Base-by-base conservation (phyloP, 2,113 vertebrate genomes). In the Heptranchias perlo region DNA sequence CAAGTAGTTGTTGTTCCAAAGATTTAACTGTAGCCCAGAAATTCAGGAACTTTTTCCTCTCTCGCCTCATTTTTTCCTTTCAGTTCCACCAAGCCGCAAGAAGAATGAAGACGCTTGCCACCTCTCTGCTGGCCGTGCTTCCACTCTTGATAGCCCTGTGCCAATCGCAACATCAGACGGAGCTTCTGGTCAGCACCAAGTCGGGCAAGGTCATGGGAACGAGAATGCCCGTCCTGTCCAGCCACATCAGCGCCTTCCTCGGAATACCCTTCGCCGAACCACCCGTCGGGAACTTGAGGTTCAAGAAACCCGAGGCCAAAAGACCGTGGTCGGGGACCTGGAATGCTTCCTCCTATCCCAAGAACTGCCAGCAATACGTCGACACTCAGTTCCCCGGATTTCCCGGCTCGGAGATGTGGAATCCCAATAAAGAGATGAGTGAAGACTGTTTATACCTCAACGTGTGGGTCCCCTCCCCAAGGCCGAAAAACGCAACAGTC, bases 391-490 rank as follows among this genome's bases (percentile, higher is more conserved):
- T 97, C 97, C 99, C 99, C 0, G 99, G 98, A 0, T 99, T 99
- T 96, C 97, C 97, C 0, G 99, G 98, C 94, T 98, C 69, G 0
- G 99, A 99, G 97, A 99, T 99, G 99, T 99, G 99, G 99, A 99
- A 99, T 96, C 99, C 99, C 92, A 99, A 99, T 97, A 97, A 97
- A 86, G 98, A 98, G 44, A 98, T 99, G 98, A 99, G 98, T 0
- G 99, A 99, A 96, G 98, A 99, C 96, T 99, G 99, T 96, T 97
- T 99, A 54, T 99, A 99, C 97, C 98, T 99, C 95, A 99, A 99
- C 2, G 96, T 99, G 16, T 99, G 99, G 99, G 98, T 98, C 8
- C 98, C 99, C 3, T 97, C 98, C 0, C 97, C 98, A 0, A 97
- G 97, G 14, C 98, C 98, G 0, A 96, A 96, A 4, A 98, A 98